Evolutionary conservation across 2,113 vertebrate species (phyloP).

Genomic region (Petrocephalus microphthalmus): DNA sequence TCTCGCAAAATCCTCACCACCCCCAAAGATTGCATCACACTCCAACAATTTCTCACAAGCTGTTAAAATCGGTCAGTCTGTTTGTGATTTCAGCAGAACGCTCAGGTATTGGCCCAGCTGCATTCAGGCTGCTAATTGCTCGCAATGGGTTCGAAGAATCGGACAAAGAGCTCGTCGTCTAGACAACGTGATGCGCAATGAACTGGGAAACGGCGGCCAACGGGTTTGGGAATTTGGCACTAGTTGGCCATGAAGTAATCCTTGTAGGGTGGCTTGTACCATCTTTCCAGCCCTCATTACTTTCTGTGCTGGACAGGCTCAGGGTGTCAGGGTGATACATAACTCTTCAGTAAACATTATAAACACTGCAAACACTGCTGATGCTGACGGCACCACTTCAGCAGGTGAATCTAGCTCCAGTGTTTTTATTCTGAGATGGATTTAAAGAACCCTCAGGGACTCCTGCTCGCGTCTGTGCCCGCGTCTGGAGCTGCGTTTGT

Average conservation of each 20-base stretch:
- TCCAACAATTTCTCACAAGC: constrained; percentile 18
- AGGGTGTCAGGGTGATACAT: constrained; percentile 34
- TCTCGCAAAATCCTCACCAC: not conserved
- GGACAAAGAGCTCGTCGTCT: constrained; percentile 20
- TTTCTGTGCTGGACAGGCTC: constrained; percentile 37
- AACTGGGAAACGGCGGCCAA: constrained; percentile 27
- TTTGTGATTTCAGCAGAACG: constrained; percentile 36
- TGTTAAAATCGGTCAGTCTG: constrained; percentile 31
- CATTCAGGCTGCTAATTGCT: constrained; percentile 44
- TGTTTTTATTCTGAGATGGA: not conserved
- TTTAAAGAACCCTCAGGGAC: not conserved
- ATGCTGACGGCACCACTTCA: constrained; percentile 25
- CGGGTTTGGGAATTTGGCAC: not conserved
- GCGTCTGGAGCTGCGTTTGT: not conserved
- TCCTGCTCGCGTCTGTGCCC: not conserved
- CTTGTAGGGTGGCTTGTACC: constrained; percentile 29
- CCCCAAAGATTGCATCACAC: not conserved
- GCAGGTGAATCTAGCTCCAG: constrained; percentile 8
- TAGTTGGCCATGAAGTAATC: not conserved
- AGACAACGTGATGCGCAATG: constrained; percentile 30
- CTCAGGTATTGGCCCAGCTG: constrained; percentile 24
- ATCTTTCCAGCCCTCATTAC: constrained; percentile 33
- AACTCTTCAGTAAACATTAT: constrained; percentile 30
- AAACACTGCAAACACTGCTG: constrained; percentile 35
- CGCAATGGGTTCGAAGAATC: constrained; percentile 25